Percentiles rank a stretch among this genome's conserved stretches.
These are phyloP conservation scores for Phoebastria nigripes DNA, from an alignment of 2,797 vertebrate species.

Conservation along the genomic window DNA sequence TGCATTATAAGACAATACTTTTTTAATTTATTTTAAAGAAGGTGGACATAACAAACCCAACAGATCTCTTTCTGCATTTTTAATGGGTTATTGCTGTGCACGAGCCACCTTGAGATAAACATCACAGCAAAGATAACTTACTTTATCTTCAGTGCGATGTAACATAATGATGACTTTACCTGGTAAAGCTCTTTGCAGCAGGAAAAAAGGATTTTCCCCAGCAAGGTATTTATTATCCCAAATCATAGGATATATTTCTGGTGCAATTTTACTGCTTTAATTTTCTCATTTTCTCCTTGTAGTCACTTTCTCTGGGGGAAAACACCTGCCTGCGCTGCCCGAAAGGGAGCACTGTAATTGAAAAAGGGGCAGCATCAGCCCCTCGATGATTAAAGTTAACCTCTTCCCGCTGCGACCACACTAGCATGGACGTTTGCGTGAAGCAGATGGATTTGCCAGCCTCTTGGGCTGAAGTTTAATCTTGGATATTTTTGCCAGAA, in stretches of 20 bases:
- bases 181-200: neutral
- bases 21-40: neutral
- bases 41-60: neutral
- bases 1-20: neutral
- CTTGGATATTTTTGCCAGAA: neutral
- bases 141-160: neutral
- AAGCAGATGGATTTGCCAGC: neutral
- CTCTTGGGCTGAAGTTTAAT: neutral
- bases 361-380: neutral
- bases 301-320: neutral
- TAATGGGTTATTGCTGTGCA: neutral
- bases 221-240: neutral
- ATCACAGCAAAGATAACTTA: neutral
- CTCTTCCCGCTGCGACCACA: neutral
- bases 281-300: neutral
- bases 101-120: neutral
- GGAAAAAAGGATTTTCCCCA: neutral
- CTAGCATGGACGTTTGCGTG: neutral
- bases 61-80: neutral
- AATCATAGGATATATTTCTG: neutral
- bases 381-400: neutral
- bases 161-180: neutral
- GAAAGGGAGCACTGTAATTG: neutral
- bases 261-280: neutral
- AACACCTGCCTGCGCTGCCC: neutral